Percentiles rank a stretch among this genome's conserved stretches.
These are phyloP conservation scores for Salarias fasciatus DNA, from an alignment of 2,797 vertebrate genomes.

Conservation along the genomic window DNA sequence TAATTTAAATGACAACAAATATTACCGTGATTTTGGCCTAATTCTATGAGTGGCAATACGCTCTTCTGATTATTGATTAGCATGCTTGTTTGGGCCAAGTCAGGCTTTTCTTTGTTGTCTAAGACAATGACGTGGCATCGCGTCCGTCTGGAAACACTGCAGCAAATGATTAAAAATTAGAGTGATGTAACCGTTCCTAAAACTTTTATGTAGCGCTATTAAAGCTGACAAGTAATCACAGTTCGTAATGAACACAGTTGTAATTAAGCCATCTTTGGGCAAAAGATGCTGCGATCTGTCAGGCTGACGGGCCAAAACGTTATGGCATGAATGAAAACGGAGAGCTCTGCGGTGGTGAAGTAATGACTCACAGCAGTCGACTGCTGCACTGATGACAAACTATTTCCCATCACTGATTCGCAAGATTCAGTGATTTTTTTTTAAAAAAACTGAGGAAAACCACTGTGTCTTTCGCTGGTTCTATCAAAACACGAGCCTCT, in stretches of 20 bases:
- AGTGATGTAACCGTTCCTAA: constrained; percentile 44
- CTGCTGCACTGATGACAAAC: constrained; percentile 63
- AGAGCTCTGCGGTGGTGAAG: constrained; percentile 61
- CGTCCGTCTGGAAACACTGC: constrained; percentile 24
- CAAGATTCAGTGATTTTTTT: constrained; percentile 48
- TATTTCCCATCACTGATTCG: constrained; percentile 67
- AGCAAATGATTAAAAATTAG: constrained; percentile 35
- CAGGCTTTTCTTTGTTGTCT: constrained; percentile 26
- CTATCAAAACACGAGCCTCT: constrained; percentile 52
- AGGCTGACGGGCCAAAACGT: constrained; percentile 57
- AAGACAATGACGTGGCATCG: constrained; percentile 29
- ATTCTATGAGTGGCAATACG: constrained; percentile 22
- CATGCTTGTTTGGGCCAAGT: constrained; percentile 45
- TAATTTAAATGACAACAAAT: constrained; percentile 37
- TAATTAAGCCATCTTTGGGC: constrained; percentile 57
- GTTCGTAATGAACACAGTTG: constrained; percentile 55
- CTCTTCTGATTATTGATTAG: constrained; percentile 36
- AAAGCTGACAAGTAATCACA: constrained; percentile 44
- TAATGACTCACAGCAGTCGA: constrained; percentile 68
- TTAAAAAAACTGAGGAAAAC: constrained; percentile 47
- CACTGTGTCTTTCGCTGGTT: constrained; percentile 42
- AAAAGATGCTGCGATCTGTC: constrained; percentile 59
- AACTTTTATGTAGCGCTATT: constrained; percentile 40
- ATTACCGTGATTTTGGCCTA: constrained; percentile 21
- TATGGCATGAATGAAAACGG: constrained; percentile 67